phyloP scores from a whole-genome alignment of 2,797 vertebrate genomes.

The Ctenopoma multispine region DNA sequence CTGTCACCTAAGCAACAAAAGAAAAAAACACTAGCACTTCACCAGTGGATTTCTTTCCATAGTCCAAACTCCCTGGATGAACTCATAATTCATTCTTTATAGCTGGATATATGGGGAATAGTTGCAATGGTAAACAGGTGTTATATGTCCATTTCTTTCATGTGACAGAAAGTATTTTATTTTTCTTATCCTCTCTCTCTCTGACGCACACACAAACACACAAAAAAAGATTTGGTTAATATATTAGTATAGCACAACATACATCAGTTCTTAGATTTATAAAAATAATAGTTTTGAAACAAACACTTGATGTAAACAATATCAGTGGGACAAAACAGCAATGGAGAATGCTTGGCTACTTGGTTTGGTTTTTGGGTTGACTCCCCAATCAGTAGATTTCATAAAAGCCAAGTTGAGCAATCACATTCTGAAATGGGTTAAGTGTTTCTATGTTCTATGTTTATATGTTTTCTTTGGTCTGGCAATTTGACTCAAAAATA shows the following conservation, averaged over 20 bases:
- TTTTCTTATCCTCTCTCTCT: neutral
- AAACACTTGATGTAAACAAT: neutral
- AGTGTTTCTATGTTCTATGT: too few relatives aligned
- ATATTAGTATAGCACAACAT: neutral
- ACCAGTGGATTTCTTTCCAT: conserved; percentile 3
- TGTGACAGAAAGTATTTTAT: neutral
- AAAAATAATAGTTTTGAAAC: neutral
- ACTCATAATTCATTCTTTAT: too few relatives aligned
- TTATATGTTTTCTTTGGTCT: neutral
- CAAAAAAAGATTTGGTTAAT: neutral
- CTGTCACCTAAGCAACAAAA: conserved; percentile 1
- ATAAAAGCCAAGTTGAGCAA: neutral
- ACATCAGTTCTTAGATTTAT: neutral
- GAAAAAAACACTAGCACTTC: conserved; percentile 11
- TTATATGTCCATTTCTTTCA: too few relatives aligned
- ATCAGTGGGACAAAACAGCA: neutral
- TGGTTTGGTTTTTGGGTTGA: neutral
- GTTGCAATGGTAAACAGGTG: too few relatives aligned
- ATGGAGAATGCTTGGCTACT: neutral
- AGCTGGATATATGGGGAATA: neutral
- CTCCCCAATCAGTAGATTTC: neutral
- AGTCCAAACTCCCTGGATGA: too few relatives aligned
- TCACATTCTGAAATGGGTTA: too few relatives aligned
- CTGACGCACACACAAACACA: too few relatives aligned
- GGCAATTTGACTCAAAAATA: neutral